A percentile compares a stretch with the other conserved stretches of the same genome.
Conservation (phyloP, 2,797 vertebrate species). For the Poecilia wingei region DNA sequence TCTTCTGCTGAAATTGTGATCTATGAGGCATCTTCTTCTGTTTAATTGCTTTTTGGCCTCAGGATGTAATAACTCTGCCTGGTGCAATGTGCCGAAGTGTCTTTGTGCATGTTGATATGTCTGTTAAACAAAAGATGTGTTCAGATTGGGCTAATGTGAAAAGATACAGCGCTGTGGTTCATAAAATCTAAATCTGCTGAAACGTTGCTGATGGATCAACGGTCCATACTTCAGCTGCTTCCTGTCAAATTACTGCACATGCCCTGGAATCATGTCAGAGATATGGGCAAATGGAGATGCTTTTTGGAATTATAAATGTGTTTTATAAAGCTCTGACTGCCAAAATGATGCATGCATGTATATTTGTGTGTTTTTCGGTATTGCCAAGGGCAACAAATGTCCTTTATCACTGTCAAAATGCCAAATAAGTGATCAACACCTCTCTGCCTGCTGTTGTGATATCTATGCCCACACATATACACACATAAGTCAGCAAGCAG, state of each 20-base stretch:
- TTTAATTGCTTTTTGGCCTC: slow-evolving; percentile 62
- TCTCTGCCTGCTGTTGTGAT: slow-evolving; percentile 55
- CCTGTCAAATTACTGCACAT: slow-evolving; percentile 30
- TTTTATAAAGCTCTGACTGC: slow-evolving; percentile 14
- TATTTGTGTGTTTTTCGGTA: slow-evolving; percentile 46
- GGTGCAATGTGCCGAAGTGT: slow-evolving; percentile 54
- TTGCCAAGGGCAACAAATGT: slow-evolving; percentile 66
- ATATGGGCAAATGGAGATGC: slow-evolving; percentile 23
- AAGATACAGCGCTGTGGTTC: slow-evolving; percentile 6
- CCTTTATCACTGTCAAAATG: slow-evolving; percentile 74
- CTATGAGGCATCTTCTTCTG: slow-evolving; percentile 52
- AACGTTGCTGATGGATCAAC: neutral
- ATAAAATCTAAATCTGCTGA: slow-evolving; percentile 20
- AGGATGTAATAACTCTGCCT: slow-evolving; percentile 56
- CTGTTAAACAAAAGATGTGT: slow-evolving; percentile 32
- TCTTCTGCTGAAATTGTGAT: slow-evolving; percentile 50
- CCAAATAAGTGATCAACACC: slow-evolving; percentile 70
- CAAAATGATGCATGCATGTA: slow-evolving; percentile 22
- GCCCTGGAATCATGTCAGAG: slow-evolving; percentile 15
- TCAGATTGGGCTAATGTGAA: slow-evolving; percentile 14
- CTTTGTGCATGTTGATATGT: slow-evolving; percentile 50
- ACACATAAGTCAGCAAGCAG: slow-evolving; percentile 39
- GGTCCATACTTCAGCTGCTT: slow-evolving; percentile 16
- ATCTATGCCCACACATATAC: slow-evolving; percentile 43
- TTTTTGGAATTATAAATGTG: slow-evolving; percentile 21